phyloP scores from a whole-genome alignment of 2,797 vertebrate genomes.

The Cossypha caffra region DNA sequence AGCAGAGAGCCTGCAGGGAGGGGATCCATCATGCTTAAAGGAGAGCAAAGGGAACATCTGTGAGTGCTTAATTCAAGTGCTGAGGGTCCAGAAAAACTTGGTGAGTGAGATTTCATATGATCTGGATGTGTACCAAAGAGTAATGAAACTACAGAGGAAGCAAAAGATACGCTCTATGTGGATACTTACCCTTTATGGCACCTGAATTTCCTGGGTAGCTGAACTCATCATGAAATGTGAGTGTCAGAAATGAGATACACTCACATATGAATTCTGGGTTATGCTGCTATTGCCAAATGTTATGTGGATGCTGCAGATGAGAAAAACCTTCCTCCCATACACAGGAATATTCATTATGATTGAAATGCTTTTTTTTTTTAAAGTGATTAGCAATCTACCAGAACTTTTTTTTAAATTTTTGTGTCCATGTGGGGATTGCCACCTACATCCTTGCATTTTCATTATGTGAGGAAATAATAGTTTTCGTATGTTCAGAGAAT shows the following conservation, averaged over 20 bases:
- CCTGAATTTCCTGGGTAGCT: constrained; percentile 23
- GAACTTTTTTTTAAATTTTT: not conserved
- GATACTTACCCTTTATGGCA: not conserved
- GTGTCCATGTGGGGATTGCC: not conserved
- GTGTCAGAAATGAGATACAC: not conserved
- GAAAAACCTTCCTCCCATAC: not conserved
- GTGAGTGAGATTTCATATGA: not conserved
- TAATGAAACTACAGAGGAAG: constrained; percentile 9
- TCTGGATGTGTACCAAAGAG: constrained; percentile 19
- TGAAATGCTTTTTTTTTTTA: not conserved
- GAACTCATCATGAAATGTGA: not conserved
- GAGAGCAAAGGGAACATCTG: constrained; percentile 12
- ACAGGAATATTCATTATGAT: not conserved
- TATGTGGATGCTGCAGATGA: not conserved
- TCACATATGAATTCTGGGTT: not conserved
- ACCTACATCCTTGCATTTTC: constrained; percentile 34
- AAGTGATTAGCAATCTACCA: not conserved
- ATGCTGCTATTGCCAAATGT: not conserved
- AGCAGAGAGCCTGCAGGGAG: not conserved
- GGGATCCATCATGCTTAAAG: not conserved
- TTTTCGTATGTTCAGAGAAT: constrained; percentile 22
- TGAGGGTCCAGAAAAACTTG: not conserved
- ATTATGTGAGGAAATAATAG: constrained; percentile 23
- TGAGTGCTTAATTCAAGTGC: constrained; percentile 15
- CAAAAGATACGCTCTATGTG: not conserved